Evolutionary conservation across 2,888 invertebrate genomes (phyloP).

Genomic region (Spisula solida): DNA sequence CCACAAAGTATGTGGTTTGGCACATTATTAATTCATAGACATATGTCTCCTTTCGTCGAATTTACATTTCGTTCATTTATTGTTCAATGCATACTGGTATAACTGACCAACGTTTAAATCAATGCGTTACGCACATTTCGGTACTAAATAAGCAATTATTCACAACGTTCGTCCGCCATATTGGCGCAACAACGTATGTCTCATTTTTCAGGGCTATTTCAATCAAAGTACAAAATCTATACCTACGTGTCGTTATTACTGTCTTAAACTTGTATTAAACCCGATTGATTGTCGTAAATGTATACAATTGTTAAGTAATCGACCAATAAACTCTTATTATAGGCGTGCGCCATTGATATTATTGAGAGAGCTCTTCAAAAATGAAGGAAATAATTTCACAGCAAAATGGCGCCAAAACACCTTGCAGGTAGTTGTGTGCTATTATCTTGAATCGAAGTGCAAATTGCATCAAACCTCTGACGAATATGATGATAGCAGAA

Average conservation of each 20-base stretch:
- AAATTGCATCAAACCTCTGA: slow-evolving; percentile 33
- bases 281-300: slow-evolving; percentile 4
- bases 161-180: not conserved
- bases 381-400: slow-evolving; percentile 25
- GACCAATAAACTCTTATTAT: not conserved
- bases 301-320: slow-evolving; percentile 21
- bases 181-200: not conserved
- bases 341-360: not conserved
- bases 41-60: not conserved
- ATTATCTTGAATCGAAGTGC: slow-evolving; percentile 47
- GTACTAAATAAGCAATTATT: slow-evolving; percentile 13
- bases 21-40: slow-evolving; percentile 1
- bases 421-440: slow-evolving; percentile 39
- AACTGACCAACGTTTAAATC: not conserved
- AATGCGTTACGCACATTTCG: not conserved
- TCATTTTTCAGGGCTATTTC: not conserved
- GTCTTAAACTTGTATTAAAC: not conserved
- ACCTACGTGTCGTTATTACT: not conserved
- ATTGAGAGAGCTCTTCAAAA: slow-evolving; percentile 25
- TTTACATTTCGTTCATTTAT: not conserved
- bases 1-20: not conserved
- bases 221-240: not conserved
- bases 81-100: not conserved
- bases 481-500: slow-evolving; percentile 24
- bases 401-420: slow-evolving; percentile 34